Percentiles rank a stretch among this genome's conserved stretches.
phyloP scores from a whole-genome alignment of 2,113 vertebrate species.

The Myiopsitta monachus region DNA sequence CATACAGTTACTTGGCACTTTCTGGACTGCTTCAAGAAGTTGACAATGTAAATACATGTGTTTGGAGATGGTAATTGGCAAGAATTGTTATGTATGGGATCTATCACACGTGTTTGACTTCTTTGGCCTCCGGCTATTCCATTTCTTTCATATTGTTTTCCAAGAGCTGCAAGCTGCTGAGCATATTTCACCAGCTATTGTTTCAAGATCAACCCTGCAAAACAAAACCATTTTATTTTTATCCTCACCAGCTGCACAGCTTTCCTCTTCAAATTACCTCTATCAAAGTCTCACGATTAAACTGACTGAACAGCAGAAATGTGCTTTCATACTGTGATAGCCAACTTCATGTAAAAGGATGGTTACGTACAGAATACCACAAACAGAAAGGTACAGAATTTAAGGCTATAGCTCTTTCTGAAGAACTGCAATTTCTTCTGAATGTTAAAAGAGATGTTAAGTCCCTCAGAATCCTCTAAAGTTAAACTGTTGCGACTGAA shows the following conservation, averaged over 20 bases:
- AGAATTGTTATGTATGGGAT: neutral
- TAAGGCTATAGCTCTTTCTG: neutral
- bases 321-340: neutral
- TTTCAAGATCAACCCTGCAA: conserved; percentile 13
- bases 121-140: neutral
- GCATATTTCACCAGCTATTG: conserved; percentile 15
- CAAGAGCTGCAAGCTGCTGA: conserved; percentile 3
- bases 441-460: neutral
- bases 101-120: neutral
- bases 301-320: neutral
- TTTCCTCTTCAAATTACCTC: conserved; percentile 40
- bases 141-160: neutral
- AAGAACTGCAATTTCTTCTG: neutral
- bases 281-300: conserved; percentile 1
- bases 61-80: neutral
- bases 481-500: neutral
- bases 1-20: neutral
- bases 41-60: neutral
- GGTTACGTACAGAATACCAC: neutral
- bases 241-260: conserved; percentile 5
- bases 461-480: neutral
- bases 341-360: neutral
- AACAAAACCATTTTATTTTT: conserved; percentile 47
- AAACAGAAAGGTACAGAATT: neutral
- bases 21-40: neutral